phyloP scores from a whole-genome alignment of 1,140 invertebrate genomes.

The Aphaenogaster floridana region DNA sequence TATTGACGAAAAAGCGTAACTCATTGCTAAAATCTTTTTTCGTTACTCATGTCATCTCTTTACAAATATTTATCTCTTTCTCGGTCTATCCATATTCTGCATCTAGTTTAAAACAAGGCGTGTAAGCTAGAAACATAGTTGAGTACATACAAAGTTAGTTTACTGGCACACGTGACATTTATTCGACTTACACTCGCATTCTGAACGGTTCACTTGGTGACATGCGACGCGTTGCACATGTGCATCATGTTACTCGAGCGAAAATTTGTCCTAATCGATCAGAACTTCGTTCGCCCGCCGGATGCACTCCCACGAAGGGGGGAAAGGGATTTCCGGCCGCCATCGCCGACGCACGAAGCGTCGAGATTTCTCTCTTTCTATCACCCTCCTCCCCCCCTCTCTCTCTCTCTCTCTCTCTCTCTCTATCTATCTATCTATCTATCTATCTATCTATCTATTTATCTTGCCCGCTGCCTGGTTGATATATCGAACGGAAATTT shows the following conservation, averaged over 20 bases:
- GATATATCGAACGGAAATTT: constrained; percentile 45
- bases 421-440: neutral
- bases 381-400: neutral
- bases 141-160: neutral
- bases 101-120: neutral
- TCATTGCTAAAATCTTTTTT: neutral
- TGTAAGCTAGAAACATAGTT: neutral
- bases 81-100: neutral
- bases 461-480: neutral
- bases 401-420: neutral
- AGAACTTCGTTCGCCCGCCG: constrained; percentile 37
- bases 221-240: constrained; percentile 3
- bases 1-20: neutral
- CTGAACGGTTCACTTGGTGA: constrained; percentile 19
- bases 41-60: neutral
- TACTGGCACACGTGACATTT: constrained; percentile 33
- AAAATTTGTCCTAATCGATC: constrained; percentile 60
- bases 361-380: neutral
- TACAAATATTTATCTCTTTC: neutral
- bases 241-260: constrained; percentile 27
- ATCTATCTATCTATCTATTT: neutral
- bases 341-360: neutral
- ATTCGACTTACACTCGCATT: neutral
- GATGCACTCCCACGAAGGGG: neutral
- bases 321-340: constrained; percentile 27